These are phyloP conservation scores for Sarcophaga peregrina DNA, from an alignment of 1,140 invertebrate species.

Conservation along the genomic window DNA sequence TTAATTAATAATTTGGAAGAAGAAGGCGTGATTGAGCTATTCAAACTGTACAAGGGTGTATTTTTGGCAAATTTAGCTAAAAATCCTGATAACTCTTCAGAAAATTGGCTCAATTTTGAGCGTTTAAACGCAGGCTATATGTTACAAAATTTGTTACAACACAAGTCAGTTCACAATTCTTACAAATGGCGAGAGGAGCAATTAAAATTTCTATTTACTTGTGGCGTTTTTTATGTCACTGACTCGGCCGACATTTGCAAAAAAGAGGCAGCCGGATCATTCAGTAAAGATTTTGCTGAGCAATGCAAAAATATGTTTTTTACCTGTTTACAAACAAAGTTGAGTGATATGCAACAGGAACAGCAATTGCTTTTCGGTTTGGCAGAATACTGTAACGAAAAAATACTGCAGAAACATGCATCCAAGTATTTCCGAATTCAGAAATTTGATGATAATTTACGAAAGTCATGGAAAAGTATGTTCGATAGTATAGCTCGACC, in stretches of 20 bases:
- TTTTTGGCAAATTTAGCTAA: constrained; percentile 68
- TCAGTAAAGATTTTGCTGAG: constrained; percentile 56
- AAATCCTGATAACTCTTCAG: constrained; percentile 67
- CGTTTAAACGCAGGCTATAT: constrained; percentile 74
- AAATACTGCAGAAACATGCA: constrained; percentile 68
- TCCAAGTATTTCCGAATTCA: constrained; percentile 67
- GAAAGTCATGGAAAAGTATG: constrained; percentile 73
- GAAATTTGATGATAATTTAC: constrained; percentile 68
- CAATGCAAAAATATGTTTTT: constrained; percentile 74
- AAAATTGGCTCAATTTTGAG: constrained; percentile 75
- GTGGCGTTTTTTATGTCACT: constrained; percentile 72
- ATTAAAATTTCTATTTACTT: constrained; percentile 73
- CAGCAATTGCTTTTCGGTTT: constrained; percentile 70
- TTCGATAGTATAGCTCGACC: constrained; percentile 60
- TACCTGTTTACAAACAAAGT: constrained; percentile 73
- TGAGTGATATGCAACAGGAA: constrained; percentile 72
- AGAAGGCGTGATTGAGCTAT: constrained; percentile 74
- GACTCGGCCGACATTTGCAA: constrained; percentile 63
- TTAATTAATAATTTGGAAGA: constrained; percentile 71
- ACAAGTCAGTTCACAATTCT: constrained; percentile 70
- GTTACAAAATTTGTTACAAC: constrained; percentile 74
- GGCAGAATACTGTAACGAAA: constrained; percentile 69
- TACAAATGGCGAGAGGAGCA: constrained; percentile 74
- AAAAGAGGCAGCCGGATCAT: constrained; percentile 34
- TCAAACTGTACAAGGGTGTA: constrained; percentile 72